Conservation (phyloP, 2,797 vertebrate genomes). For the Acipenser ruthenus region DNA sequence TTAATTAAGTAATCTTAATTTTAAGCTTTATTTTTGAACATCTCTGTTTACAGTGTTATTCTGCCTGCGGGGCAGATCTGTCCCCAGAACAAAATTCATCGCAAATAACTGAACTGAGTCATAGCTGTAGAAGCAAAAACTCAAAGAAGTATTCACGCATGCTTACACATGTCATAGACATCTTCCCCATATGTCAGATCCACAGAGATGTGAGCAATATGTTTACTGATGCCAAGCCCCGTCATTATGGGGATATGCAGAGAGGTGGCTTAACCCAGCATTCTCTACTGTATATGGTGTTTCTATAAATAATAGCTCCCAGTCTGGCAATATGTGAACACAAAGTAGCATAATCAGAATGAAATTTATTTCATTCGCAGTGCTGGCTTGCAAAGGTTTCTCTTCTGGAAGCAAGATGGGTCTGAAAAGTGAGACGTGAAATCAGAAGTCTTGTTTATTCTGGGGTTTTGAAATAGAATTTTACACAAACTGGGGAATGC, state of each 20-base stretch:
- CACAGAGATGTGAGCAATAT: neutral
- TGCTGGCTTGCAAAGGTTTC: neutral
- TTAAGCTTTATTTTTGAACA: too few species aligned
- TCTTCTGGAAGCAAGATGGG: neutral
- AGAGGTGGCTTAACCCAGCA: neutral
- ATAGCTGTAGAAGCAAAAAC: too few species aligned
- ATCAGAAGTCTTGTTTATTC: neutral
- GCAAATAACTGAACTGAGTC: too few species aligned
- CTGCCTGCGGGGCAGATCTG: too few species aligned
- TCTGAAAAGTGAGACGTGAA: neutral
- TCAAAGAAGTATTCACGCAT: too few species aligned
- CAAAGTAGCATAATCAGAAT: neutral
- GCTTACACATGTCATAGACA: too few species aligned
- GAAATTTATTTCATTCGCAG: neutral
- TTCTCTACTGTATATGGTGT: neutral
- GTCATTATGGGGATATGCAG: neutral
- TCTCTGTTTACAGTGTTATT: too few species aligned
- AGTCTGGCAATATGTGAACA: conserved; percentile 3
- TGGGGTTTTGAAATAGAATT: neutral
- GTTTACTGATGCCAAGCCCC: neutral
- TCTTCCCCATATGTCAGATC: too few species aligned
- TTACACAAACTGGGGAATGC: neutral
- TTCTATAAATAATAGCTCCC: neutral
- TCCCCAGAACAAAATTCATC: too few species aligned
- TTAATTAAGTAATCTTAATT: too few species aligned